Evolutionary conservation across 2,113 vertebrate species (phyloP).

Genomic region (Oreochromis aureus): DNA sequence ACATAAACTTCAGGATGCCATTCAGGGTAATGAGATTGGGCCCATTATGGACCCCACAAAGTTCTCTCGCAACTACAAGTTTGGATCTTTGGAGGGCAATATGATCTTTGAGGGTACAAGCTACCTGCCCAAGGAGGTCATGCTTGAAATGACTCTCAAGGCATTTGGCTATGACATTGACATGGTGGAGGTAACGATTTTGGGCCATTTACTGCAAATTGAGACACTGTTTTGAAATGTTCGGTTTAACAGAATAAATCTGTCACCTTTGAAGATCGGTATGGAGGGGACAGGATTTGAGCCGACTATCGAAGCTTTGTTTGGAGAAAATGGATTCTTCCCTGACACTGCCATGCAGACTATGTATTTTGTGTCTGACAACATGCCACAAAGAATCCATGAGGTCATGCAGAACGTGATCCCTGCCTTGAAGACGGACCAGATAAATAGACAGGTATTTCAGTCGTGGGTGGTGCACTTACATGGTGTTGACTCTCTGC

Average conservation of each 20-base stretch:
- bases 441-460: constrained; percentile 67
- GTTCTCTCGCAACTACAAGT: constrained; percentile 84
- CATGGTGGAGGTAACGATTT: constrained; percentile 84
- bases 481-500: too few relatives aligned
- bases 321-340: constrained; percentile 89
- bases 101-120: constrained; percentile 83
- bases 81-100: constrained; percentile 82
- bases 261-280: constrained; percentile 74
- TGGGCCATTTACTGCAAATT: background rate
- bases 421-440: constrained; percentile 67
- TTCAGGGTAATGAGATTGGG: constrained; percentile 76
- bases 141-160: constrained; percentile 88
- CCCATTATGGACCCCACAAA: constrained; percentile 74
- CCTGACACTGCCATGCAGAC: constrained; percentile 84
- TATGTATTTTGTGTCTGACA: constrained; percentile 82
- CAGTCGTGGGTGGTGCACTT: background rate
- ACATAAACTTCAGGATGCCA: constrained; percentile 68
- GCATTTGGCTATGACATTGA: constrained; percentile 79
- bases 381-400: constrained; percentile 75
- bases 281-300: constrained; percentile 89
- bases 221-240: background rate
- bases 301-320: constrained; percentile 85
- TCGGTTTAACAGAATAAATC: background rate
- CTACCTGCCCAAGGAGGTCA: constrained; percentile 84
- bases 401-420: constrained; percentile 77